These are phyloP conservation scores for honey bee (Apis mellifera) DNA, from an alignment of 1,140 invertebrate genomes.

Conservation along the genomic window DNA sequence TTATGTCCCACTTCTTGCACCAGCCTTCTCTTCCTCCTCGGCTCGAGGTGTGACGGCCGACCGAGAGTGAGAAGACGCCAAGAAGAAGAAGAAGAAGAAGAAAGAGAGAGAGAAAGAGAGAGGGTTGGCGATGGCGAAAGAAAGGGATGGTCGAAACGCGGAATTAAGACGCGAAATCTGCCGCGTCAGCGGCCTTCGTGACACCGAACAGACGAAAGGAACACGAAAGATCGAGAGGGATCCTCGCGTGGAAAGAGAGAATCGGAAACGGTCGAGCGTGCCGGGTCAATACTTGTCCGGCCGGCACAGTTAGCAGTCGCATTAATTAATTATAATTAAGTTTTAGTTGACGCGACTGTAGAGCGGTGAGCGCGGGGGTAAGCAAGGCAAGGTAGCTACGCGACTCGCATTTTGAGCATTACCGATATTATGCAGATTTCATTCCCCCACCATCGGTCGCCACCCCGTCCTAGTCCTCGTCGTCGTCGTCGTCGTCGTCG, in stretches of 20 bases:
- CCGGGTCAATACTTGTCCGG: constrained; percentile 74
- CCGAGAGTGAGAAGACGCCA: too few relatives aligned
- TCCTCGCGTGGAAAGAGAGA: constrained; percentile 37
- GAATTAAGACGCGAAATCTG: constrained; percentile 46
- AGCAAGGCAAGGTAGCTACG: constrained; percentile 74
- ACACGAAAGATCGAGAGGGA: constrained; percentile 28
- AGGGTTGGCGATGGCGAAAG: background rate
- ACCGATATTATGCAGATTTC: constrained; percentile 81
- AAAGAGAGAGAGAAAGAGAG: background rate
- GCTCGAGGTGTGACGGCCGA: background rate
- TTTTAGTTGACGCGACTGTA: constrained; percentile 86
- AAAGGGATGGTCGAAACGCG: constrained; percentile 32
- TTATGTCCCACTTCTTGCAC: constrained; percentile 63
- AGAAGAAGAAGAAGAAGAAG: too few relatives aligned
- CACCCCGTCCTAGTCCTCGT: constrained; percentile 3
- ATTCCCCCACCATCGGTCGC: constrained; percentile 4
- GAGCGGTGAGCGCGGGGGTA: constrained; percentile 71
- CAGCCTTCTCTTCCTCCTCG: background rate
- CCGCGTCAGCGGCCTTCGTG: constrained; percentile 39
- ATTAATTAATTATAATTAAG: constrained; percentile 91
- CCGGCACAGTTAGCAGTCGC: constrained; percentile 79
- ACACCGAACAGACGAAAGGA: constrained; percentile 21
- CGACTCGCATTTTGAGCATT: constrained; percentile 80
- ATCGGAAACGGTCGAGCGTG: constrained; percentile 48
- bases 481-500: background rate